These are phyloP conservation scores for Megalurothrips usitatus DNA, from an alignment of 2,888 invertebrate species.

Conservation along the genomic window DNA sequence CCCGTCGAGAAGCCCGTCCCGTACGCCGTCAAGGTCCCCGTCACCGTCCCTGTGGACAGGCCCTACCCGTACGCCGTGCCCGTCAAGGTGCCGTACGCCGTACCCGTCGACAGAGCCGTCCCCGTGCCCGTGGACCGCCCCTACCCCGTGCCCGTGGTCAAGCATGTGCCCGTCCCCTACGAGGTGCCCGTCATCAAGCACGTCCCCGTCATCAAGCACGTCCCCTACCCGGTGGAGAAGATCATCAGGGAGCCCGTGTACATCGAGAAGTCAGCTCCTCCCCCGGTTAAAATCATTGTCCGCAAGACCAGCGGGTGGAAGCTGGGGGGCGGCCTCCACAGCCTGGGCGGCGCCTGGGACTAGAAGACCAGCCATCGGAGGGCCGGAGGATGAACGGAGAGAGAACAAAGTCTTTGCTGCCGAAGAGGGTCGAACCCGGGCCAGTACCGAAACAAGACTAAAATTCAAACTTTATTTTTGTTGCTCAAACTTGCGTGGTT, in stretches of 20 bases:
- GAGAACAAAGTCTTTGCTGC: neutral
- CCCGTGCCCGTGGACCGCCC: conserved; percentile 39
- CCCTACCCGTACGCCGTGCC: conserved; percentile 35
- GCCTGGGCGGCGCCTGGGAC: neutral
- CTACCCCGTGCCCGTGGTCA: conserved; percentile 38
- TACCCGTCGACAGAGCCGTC: conserved; percentile 38
- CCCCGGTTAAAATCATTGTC: neutral
- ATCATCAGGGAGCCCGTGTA: conserved; percentile 10
- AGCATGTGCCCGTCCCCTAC: conserved; percentile 37
- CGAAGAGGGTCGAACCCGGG: neutral
- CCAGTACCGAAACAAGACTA: no score
- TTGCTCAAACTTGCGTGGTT: no score
- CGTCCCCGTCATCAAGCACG: conserved; percentile 31
- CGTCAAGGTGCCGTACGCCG: conserved; percentile 39
- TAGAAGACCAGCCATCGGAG: neutral
- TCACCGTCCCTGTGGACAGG: no score
- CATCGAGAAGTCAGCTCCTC: neutral
- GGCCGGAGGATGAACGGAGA: neutral
- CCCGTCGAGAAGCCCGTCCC: conserved; percentile 38
- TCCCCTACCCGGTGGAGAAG: neutral
- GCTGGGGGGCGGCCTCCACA: neutral
- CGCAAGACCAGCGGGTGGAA: conserved; percentile 21
- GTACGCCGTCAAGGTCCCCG: conserved; percentile 38
- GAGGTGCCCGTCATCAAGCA: conserved; percentile 28
- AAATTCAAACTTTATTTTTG: no score